Conservation (phyloP, 2,797 vertebrate species). For the Trachops cirrhosus region DNA sequence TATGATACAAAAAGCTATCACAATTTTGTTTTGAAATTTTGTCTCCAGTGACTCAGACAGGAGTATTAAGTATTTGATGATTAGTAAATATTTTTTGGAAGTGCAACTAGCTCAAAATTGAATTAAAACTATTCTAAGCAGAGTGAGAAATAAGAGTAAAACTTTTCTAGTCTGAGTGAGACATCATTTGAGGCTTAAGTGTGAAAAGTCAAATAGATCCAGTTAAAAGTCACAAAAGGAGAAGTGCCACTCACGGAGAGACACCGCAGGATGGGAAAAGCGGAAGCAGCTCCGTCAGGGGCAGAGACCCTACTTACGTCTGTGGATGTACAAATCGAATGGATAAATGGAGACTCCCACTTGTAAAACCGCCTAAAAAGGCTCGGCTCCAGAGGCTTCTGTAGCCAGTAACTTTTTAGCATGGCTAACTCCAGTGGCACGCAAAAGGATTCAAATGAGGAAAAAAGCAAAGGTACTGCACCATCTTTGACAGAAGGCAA, state of each 20-base stretch:
- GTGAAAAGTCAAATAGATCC: background rate
- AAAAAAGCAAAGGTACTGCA: background rate
- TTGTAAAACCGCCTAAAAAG: background rate
- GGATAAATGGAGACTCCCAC: background rate
- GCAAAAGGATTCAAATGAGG: background rate
- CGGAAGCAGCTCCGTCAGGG: background rate
- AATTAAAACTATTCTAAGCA: background rate
- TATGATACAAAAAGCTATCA: background rate
- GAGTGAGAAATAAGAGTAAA: background rate
- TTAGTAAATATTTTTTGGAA: background rate
- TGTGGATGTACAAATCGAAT: background rate
- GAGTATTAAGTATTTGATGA: background rate
- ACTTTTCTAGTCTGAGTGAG: background rate
- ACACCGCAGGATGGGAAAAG: rapidly evolving
- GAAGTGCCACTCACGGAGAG: background rate
- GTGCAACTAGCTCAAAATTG: background rate
- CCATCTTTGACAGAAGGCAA: background rate
- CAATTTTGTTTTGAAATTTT: background rate
- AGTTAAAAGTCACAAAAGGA: background rate
- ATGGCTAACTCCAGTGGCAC: background rate
- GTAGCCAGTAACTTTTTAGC: background rate
- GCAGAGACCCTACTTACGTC: background rate
- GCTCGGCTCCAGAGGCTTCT: background rate
- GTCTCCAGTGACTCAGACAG: background rate
- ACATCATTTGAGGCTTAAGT: background rate